These are phyloP conservation scores for Andrena haemorrhoa DNA, from an alignment of 2,888 invertebrate genomes.

Conservation along the genomic window DNA sequence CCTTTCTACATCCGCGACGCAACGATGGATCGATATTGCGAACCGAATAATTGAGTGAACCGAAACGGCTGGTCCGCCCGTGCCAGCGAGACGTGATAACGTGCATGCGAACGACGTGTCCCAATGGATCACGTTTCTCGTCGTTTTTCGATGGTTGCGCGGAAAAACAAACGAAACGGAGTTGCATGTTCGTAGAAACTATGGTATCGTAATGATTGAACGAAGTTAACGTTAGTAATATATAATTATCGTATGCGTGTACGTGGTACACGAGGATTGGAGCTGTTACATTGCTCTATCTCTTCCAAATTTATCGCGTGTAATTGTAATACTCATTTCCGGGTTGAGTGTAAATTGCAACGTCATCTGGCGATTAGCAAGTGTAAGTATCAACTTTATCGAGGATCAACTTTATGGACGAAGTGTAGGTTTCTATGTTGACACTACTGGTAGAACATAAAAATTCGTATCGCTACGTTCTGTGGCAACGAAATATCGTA, in stretches of 20 bases:
- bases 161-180: slow-evolving; percentile 3
- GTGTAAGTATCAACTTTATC: background rate
- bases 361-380: slow-evolving; percentile 27
- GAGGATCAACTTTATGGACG: background rate
- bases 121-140: slow-evolving; percentile 28
- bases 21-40: slow-evolving; percentile 34
- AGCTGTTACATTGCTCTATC: background rate
- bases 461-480: background rate
- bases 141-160: background rate
- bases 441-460: background rate
- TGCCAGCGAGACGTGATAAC: slow-evolving; percentile 22
- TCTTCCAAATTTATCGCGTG: background rate
- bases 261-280: background rate
- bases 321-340: slow-evolving; percentile 6
- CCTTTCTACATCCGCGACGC: slow-evolving; percentile 11
- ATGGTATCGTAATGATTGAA: background rate
- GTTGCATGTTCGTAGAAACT: background rate
- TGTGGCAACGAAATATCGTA: background rate
- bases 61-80: slow-evolving; percentile 31
- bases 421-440: slow-evolving; percentile 5
- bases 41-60: slow-evolving; percentile 34
- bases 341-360: slow-evolving; percentile 2
- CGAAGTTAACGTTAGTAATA: background rate
- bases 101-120: slow-evolving; percentile 18
- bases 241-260: too few species aligned